Percentiles rank a stretch among this genome's conserved stretches.
These are phyloP conservation scores for Callyntrura guangdongensis DNA, from an alignment of 2,888 invertebrate genomes.

Conservation along the genomic window DNA sequence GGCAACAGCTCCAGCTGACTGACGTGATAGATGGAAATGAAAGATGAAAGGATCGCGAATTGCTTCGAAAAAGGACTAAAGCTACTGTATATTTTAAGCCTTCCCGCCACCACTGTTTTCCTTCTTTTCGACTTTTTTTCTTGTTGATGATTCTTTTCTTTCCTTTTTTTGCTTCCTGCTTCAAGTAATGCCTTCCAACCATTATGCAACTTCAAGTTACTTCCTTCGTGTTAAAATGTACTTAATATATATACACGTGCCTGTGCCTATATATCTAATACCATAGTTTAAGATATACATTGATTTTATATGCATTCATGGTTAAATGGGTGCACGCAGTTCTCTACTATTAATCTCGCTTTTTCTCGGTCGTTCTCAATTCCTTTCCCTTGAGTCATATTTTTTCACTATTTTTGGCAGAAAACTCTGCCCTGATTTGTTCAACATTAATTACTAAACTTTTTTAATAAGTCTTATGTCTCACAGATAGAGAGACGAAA, in stretches of 20 bases:
- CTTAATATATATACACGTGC: not conserved
- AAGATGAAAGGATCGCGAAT: constrained; percentile 63
- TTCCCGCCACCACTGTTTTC: not conserved
- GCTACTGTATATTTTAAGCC: not conserved
- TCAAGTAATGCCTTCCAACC: not conserved
- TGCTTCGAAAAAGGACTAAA: constrained; percentile 5
- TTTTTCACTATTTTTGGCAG: constrained; percentile 14
- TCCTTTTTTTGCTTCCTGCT: not conserved
- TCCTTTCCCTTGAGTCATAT: constrained; percentile 32
- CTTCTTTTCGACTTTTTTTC: too few species aligned
- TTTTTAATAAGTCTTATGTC: constrained; percentile 74
- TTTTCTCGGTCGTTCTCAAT: not conserved
- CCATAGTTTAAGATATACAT: not conserved
- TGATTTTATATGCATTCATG: not conserved
- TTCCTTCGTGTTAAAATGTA: not conserved
- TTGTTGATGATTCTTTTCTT: not conserved
- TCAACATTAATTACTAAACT: constrained; percentile 75
- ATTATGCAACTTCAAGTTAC: constrained; percentile 35
- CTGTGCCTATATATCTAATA: not conserved
- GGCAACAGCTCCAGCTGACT: constrained; percentile 65
- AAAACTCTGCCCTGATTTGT: constrained; percentile 63
- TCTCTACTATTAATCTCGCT: not conserved
- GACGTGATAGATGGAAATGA: constrained; percentile 65
- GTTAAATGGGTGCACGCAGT: not conserved
- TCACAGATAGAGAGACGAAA: not conserved